Evolutionary conservation across 2,888 invertebrate species (phyloP).

Genomic region (Drosophila mimetica): DNA sequence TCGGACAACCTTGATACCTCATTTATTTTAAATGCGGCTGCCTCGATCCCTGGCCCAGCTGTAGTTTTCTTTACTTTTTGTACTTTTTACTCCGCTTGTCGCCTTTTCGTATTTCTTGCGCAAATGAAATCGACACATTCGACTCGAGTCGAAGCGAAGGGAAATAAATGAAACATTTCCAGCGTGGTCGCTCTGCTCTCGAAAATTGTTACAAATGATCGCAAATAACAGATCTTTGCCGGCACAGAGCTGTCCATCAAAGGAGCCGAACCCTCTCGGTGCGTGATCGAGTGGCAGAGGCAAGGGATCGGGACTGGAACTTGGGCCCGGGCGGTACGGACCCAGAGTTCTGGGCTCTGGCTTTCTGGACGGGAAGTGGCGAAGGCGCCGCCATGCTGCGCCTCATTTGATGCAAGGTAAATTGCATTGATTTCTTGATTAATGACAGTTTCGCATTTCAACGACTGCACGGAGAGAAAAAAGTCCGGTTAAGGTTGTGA

Average conservation of each 20-base stretch:
- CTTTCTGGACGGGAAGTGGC: constrained; percentile 21
- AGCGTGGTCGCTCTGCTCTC: constrained; percentile 47
- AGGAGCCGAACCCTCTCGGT: constrained; percentile 72
- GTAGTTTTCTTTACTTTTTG: constrained; percentile 39
- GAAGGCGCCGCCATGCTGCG: constrained; percentile 55
- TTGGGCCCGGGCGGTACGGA: constrained; percentile 1
- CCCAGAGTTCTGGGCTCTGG: constrained; percentile 18
- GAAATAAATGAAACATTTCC: constrained; percentile 52
- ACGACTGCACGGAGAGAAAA: constrained; percentile 13
- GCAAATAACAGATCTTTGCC: constrained; percentile 84
- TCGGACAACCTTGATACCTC: constrained; percentile 83
- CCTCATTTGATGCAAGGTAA: constrained; percentile 67
- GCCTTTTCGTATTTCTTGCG: constrained; percentile 49
- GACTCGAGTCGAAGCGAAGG: constrained; percentile 42
- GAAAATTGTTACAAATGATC: constrained; percentile 85
- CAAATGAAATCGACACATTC: constrained; percentile 80
- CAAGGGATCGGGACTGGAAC: background rate
- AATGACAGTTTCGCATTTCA: constrained; percentile 78
- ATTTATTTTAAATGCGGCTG: constrained; percentile 81
- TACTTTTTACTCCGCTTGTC: constrained; percentile 19
- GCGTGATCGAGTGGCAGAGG: constrained; percentile 39
- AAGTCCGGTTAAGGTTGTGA: no score
- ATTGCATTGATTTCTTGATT: constrained; percentile 84
- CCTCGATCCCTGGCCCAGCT: constrained; percentile 49
- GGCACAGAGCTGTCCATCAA: constrained; percentile 74